Conservation (phyloP, 2,888 invertebrate species). For the Capitulum mitella region DNA sequence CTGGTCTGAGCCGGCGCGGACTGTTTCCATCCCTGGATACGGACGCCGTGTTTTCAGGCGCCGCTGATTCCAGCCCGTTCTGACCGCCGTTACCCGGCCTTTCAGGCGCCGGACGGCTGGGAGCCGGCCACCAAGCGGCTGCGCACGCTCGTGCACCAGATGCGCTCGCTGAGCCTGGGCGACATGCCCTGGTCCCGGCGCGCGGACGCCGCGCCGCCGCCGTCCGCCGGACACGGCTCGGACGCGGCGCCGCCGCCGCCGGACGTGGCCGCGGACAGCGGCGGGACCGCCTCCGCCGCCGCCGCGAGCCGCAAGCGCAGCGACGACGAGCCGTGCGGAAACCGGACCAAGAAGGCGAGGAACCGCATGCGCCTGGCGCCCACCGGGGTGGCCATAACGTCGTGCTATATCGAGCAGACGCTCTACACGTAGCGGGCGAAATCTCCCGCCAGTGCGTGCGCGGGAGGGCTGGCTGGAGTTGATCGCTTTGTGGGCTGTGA, state of each 20-base stretch:
- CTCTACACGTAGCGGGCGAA: not conserved
- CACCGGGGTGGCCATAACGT: not conserved
- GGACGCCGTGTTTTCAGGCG: too few species aligned
- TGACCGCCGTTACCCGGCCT: too few species aligned
- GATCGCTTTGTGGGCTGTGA: too few species aligned
- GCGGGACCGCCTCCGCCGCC: not conserved
- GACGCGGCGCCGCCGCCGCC: not conserved
- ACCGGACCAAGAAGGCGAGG: not conserved
- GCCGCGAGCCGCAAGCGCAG: not conserved
- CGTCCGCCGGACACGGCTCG: not conserved
- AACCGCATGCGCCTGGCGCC: not conserved
- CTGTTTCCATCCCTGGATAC: too few species aligned
- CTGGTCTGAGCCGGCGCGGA: too few species aligned
- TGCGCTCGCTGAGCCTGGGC: slow-evolving; percentile 13
- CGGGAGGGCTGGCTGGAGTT: too few species aligned
- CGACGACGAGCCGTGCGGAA: not conserved
- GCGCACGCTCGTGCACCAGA: not conserved
- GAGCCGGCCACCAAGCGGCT: slow-evolving; percentile 5
- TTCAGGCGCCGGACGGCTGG: not conserved
- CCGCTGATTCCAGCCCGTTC: too few species aligned
- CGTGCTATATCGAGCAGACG: slow-evolving; percentile 19
- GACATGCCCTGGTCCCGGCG: slow-evolving; percentile 7
- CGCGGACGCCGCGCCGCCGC: not conserved
- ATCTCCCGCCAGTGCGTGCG: not conserved
- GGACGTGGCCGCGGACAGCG: not conserved